Percentiles rank a stretch among this genome's conserved stretches.
Evolutionary conservation across 2,888 invertebrate species (phyloP).

Genomic region (Drosophila fulvimacula): DNA sequence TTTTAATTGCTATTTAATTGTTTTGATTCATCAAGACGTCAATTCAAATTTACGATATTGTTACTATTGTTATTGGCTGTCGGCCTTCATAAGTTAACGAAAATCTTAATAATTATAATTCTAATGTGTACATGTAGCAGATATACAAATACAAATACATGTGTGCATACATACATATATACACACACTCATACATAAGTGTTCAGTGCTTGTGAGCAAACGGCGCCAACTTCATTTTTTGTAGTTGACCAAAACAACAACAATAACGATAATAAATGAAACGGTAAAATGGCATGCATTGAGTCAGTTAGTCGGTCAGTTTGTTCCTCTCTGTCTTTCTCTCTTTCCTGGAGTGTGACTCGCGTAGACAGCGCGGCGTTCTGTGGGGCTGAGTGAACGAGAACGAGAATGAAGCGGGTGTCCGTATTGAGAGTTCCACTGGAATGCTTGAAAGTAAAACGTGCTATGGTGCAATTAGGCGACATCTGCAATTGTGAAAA

Average conservation of each 20-base stretch:
- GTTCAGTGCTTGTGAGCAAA: neutral
- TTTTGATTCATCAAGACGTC: constrained; percentile 3
- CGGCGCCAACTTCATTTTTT: constrained; percentile 31
- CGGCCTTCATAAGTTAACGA: neutral
- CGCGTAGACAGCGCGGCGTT: constrained; percentile 52
- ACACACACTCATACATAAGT: neutral
- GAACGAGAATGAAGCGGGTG: neutral
- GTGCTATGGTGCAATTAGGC: constrained; percentile 37
- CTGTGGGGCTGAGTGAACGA: constrained; percentile 4
- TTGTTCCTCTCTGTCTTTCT: neutral
- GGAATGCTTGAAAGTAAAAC: constrained; percentile 17
- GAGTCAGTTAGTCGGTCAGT: constrained; percentile 40
- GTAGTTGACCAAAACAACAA: constrained; percentile 19
- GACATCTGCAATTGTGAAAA: constrained; percentile 10
- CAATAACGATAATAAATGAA: too few relatives aligned
- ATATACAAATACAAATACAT: neutral
- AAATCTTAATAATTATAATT: constrained; percentile 2
- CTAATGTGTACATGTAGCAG: too few relatives aligned
- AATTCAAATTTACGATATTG: neutral
- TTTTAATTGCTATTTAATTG: neutral
- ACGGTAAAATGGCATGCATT: constrained; percentile 16
- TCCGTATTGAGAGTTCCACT: constrained; percentile 8
- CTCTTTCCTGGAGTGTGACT: constrained; percentile 3
- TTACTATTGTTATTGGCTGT: neutral
- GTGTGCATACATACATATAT: neutral